Conservation (phyloP, 2,888 invertebrate species). For the Chrysolina americana region DNA sequence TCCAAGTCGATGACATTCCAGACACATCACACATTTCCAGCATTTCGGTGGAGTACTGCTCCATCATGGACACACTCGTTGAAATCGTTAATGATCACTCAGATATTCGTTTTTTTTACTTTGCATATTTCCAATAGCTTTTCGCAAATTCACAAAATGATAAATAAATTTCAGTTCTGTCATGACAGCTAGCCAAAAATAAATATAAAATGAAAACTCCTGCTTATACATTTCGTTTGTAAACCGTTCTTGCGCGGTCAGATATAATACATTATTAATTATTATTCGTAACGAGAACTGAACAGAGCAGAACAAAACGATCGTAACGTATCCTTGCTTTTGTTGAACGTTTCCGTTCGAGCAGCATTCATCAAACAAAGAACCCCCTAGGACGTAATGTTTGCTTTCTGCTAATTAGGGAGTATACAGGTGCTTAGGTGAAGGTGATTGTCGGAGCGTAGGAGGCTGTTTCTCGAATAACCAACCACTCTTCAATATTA, state of each 20-base stretch:
- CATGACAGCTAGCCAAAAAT: not conserved
- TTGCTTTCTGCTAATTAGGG: conserved; percentile 25
- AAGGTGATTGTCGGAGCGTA: not conserved
- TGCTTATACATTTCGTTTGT: conserved; percentile 32
- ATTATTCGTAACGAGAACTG: conserved; percentile 28
- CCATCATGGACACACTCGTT: too few species aligned
- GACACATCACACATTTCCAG: too few species aligned
- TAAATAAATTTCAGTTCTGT: too few species aligned
- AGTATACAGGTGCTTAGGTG: conserved; percentile 22
- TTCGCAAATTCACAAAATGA: too few species aligned
- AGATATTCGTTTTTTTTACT: too few species aligned
- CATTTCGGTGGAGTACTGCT: too few species aligned
- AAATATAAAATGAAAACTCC: not conserved
- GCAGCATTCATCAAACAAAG: conserved; percentile 25
- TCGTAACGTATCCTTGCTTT: conserved; percentile 6
- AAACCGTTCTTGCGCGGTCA: conserved; percentile 29
- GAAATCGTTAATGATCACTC: too few species aligned
- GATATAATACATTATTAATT: conserved; percentile 34
- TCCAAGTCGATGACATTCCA: too few species aligned
- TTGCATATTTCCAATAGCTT: too few species aligned
- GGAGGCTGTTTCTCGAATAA: conserved; percentile 4
- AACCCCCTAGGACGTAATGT: conserved; percentile 9
- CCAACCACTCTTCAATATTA: conserved; percentile 6
- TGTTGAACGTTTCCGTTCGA: conserved; percentile 19
- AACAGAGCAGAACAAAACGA: conserved; percentile 26